phyloP scores from a whole-genome alignment of 2,797 vertebrate genomes.

The Tamandua tetradactyla region DNA sequence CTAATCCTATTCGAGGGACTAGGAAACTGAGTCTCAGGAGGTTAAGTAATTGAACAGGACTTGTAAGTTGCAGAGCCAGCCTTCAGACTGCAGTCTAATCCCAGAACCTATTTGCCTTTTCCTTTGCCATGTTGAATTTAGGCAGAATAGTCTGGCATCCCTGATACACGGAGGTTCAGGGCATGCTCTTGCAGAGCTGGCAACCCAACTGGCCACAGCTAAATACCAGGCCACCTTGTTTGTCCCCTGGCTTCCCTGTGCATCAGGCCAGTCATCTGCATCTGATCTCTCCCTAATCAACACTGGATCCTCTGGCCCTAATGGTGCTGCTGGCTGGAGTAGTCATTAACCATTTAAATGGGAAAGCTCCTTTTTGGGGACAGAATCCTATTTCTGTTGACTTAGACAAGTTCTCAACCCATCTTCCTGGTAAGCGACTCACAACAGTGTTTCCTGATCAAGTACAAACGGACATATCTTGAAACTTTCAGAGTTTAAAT shows the following conservation, averaged over 20 bases:
- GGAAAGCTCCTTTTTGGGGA: not conserved
- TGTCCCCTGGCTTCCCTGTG: not conserved
- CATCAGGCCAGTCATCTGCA: not conserved
- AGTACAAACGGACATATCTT: not conserved
- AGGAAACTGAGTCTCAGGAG: not conserved
- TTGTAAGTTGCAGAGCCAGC: not conserved
- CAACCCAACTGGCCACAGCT: not conserved
- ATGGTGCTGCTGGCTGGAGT: not conserved
- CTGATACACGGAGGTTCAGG: not conserved
- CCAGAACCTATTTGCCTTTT: not conserved
- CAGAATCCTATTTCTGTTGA: not conserved
- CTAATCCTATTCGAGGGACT: not conserved
- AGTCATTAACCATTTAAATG: not conserved
- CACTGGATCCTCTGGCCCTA: not conserved
- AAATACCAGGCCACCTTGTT: not conserved
- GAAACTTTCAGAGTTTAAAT: not conserved
- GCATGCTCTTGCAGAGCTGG: not conserved
- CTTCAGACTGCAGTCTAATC: not conserved
- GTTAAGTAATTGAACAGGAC: not conserved
- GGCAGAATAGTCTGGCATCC: not conserved
- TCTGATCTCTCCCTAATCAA: not conserved
- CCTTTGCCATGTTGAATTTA: not conserved
- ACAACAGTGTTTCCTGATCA: not conserved
- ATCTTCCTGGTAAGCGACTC: not conserved
- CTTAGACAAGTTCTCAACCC: not conserved